phyloP scores from a whole-genome alignment of 2,113 vertebrate species.

The Hydropotes inermis region DNA sequence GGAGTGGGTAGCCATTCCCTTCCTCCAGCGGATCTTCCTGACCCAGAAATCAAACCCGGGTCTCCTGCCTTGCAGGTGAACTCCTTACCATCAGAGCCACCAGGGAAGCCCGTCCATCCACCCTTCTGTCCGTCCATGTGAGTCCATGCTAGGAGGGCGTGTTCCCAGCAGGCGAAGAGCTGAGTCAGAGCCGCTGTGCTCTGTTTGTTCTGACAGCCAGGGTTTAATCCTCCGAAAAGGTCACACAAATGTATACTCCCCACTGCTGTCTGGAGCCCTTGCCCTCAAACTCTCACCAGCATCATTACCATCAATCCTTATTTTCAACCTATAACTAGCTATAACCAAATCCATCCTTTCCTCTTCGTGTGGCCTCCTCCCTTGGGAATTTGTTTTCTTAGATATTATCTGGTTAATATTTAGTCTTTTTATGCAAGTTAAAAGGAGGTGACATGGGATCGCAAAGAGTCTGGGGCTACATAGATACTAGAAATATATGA shows the following conservation, averaged over 20 bases:
- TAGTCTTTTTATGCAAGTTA: background rate
- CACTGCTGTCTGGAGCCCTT: background rate
- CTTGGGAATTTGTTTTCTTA: background rate
- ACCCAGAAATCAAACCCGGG: background rate
- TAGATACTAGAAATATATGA: background rate
- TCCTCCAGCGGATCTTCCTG: background rate
- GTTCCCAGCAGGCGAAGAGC: background rate
- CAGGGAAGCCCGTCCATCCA: accelerated
- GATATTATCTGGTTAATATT: background rate
- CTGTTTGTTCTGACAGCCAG: background rate
- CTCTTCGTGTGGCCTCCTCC: background rate
- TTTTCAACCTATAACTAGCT: background rate
- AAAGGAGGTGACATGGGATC: background rate
- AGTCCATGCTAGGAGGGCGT: background rate
- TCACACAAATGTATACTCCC: background rate
- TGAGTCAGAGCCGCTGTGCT: background rate
- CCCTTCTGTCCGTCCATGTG: background rate
- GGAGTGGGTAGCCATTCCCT: background rate
- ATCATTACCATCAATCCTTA: too few relatives aligned
- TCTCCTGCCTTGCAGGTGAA: background rate
- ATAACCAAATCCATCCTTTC: background rate
- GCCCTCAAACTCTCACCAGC: background rate
- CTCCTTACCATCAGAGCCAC: background rate
- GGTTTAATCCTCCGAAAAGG: background rate
- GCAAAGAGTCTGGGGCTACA: background rate